A percentile compares a stretch with the other conserved stretches of the same genome.
Conservation (phyloP, 2,888 invertebrate genomes). For the Pachydiplax longipennis region DNA sequence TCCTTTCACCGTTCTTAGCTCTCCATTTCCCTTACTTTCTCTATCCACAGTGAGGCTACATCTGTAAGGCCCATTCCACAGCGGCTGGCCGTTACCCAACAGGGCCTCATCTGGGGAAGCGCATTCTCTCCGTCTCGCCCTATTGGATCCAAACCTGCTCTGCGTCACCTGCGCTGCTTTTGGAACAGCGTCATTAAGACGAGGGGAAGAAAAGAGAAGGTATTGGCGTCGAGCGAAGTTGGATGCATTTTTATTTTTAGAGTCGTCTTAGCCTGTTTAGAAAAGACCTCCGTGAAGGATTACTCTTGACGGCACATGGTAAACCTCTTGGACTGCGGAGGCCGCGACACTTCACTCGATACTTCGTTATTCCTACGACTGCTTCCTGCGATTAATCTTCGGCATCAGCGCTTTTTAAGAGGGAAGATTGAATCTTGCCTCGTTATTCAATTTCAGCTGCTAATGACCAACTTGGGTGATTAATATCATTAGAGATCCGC, state of each 20-base stretch:
- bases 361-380: background rate
- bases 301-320: background rate
- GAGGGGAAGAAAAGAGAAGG: background rate
- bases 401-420: too few relatives aligned
- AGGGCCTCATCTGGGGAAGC: conserved; percentile 4
- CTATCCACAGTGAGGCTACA: background rate
- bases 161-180: conserved; percentile 44
- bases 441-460: too few relatives aligned
- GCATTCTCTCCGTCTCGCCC: background rate
- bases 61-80: conserved; percentile 24
- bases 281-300: background rate
- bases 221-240: background rate
- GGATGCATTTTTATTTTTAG: conserved; percentile 41
- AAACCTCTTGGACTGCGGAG: background rate
- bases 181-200: conserved; percentile 32
- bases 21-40: background rate
- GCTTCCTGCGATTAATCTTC: background rate
- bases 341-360: background rate
- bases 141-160: background rate
- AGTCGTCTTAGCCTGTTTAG: conserved; percentile 6
- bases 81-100: conserved; percentile 36
- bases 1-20: background rate
- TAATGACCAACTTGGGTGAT: too few relatives aligned
- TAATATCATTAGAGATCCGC: too few relatives aligned
- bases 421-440: too few relatives aligned